A percentile compares a stretch with the other conserved stretches of the same genome.
Conservation (phyloP, 53 echinoderm and acorn worm species). For the Paracentrotus lividus region DNA sequence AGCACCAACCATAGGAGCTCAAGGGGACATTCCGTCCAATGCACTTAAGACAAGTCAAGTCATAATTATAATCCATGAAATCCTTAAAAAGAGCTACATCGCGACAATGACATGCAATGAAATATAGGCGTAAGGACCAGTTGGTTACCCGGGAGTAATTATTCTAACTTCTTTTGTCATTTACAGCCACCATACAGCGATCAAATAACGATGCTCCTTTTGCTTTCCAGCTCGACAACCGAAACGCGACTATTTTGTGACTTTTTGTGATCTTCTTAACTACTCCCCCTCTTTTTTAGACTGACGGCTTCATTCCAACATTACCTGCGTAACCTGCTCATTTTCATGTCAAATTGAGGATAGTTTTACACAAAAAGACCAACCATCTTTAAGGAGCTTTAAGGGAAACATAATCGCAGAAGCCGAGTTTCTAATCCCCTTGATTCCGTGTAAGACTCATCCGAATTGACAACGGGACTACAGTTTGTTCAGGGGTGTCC, state of each 20-base stretch:
- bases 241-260: slow-evolving; percentile 47
- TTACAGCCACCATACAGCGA: slow-evolving; percentile 31
- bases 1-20: no score
- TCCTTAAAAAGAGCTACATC: no score
- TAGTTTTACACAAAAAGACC: slow-evolving; percentile 51
- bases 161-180: slow-evolving; percentile 42
- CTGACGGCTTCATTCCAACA: slow-evolving; percentile 20
- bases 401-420: slow-evolving; percentile 36
- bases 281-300: not conserved
- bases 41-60: no score
- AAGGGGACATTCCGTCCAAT: no score
- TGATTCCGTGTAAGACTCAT: slow-evolving; percentile 58
- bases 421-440: slow-evolving; percentile 45
- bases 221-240: not conserved
- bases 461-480: slow-evolving; percentile 56
- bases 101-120: not conserved
- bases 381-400: not conserved
- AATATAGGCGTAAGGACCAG: not conserved
- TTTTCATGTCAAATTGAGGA: slow-evolving; percentile 18
- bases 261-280: slow-evolving; percentile 17
- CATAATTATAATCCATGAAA: no score
- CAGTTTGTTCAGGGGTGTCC: slow-evolving; percentile 64
- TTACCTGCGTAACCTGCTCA: slow-evolving; percentile 50
- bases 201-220: slow-evolving; percentile 54
- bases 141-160: not conserved